Evolutionary conservation across 2,113 vertebrate genomes (phyloP).

Genomic region (Chloebia gouldiae): DNA sequence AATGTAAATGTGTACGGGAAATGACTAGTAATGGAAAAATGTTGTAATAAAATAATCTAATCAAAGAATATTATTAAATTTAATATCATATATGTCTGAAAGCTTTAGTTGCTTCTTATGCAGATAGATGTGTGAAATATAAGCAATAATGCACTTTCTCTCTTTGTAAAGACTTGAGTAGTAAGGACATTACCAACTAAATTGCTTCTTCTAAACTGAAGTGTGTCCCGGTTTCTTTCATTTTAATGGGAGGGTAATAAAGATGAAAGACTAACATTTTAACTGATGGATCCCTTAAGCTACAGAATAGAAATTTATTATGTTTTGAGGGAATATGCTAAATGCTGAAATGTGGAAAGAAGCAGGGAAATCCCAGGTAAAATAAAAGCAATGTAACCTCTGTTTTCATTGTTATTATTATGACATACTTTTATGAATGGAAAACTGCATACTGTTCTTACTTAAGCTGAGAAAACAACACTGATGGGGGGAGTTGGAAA

Average conservation of each 20-base stretch:
- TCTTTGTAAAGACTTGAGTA: constrained; percentile 70
- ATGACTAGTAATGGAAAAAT: constrained; percentile 70
- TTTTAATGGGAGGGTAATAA: constrained; percentile 83
- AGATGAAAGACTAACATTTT: constrained; percentile 82
- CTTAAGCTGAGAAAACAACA: constrained; percentile 43
- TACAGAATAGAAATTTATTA: constrained; percentile 74
- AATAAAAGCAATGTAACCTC: constrained; percentile 51
- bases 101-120: constrained; percentile 69
- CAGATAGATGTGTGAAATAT: constrained; percentile 73
- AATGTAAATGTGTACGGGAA: constrained; percentile 63
- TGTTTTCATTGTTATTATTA: neutral
- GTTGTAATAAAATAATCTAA: constrained; percentile 68
- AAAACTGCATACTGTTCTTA: constrained; percentile 21
- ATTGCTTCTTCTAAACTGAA: constrained; percentile 78
- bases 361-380: constrained; percentile 60
- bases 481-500: neutral
- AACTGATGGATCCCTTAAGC: constrained; percentile 80
- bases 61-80: constrained; percentile 72
- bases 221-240: constrained; percentile 79
- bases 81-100: constrained; percentile 63
- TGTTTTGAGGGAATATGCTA: constrained; percentile 74
- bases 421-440: constrained; percentile 12
- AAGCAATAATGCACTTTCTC: constrained; percentile 65
- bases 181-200: constrained; percentile 74
- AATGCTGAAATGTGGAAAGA: constrained; percentile 64